Evolutionary conservation across 2,888 invertebrate genomes (phyloP).

Genomic region (Sipunculus nudus): DNA sequence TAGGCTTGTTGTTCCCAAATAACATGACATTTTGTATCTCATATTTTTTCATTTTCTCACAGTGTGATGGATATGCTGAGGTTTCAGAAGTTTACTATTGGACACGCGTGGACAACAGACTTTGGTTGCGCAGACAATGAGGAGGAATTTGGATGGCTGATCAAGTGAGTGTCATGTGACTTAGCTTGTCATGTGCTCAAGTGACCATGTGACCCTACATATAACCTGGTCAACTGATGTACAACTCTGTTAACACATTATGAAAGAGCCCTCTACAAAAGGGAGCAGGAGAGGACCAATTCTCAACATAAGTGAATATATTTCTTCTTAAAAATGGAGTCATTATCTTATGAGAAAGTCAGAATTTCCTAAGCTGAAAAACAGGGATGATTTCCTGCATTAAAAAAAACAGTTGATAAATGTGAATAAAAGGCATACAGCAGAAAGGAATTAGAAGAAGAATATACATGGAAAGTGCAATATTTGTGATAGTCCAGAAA

Average conservation of each 20-base stretch:
- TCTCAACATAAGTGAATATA: no score
- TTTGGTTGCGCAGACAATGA: constrained; percentile 88
- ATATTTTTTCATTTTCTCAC: constrained; percentile 40
- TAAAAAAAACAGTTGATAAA: no score
- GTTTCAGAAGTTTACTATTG: constrained; percentile 96
- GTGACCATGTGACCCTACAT: background rate
- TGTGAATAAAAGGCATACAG: no score
- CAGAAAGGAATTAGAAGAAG: no score
- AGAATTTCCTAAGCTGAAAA: no score
- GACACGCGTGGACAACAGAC: constrained; percentile 95
- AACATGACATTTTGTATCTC: background rate
- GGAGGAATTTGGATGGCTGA: constrained; percentile 81
- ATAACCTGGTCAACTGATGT: background rate
- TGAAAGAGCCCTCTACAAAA: no score
- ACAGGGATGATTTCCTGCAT: no score
- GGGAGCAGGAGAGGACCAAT: no score
- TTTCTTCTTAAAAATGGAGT: no score
- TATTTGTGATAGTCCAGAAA: no score
- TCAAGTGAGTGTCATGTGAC: constrained; percentile 50
- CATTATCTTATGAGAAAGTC: no score
- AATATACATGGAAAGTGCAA: no score
- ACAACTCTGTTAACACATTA: background rate
- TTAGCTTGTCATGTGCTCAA: background rate
- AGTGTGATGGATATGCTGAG: constrained; percentile 97
- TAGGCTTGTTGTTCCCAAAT: background rate